These are phyloP conservation scores for Campoletis sonorensis DNA, from an alignment of 1,140 invertebrate genomes.

Conservation along the genomic window DNA sequence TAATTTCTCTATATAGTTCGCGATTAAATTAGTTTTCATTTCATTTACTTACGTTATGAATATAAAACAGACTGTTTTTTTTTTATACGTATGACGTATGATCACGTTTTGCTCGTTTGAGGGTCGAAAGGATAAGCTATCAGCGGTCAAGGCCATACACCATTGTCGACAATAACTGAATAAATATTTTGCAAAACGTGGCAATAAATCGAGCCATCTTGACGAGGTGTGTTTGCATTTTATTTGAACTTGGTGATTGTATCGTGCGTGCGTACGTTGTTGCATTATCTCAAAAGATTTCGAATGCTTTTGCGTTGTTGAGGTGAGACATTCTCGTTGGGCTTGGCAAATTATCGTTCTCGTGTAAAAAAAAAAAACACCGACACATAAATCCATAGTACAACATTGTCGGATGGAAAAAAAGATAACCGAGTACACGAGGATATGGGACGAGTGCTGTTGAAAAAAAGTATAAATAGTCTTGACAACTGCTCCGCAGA, in stretches of 20 bases:
- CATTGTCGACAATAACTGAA: constrained; percentile 21
- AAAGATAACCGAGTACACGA: neutral
- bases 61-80: neutral
- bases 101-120: neutral
- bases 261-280: neutral
- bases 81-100: neutral
- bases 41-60: neutral
- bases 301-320: neutral
- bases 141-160: constrained; percentile 47
- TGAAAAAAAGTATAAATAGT: neutral
- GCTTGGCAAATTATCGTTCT: neutral
- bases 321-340: neutral
- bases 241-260: neutral
- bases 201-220: neutral
- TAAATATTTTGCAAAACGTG: constrained; percentile 48
- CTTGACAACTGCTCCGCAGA: neutral
- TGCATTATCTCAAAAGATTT: neutral
- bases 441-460: neutral
- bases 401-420: neutral
- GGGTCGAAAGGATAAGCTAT: constrained; percentile 42
- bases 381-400: neutral
- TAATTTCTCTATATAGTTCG: neutral
- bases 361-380: neutral
- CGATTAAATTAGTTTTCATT: neutral
- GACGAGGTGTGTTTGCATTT: neutral